phyloP scores from a whole-genome alignment of 2,888 invertebrate species.

The Caenorhabditis angaria region DNA sequence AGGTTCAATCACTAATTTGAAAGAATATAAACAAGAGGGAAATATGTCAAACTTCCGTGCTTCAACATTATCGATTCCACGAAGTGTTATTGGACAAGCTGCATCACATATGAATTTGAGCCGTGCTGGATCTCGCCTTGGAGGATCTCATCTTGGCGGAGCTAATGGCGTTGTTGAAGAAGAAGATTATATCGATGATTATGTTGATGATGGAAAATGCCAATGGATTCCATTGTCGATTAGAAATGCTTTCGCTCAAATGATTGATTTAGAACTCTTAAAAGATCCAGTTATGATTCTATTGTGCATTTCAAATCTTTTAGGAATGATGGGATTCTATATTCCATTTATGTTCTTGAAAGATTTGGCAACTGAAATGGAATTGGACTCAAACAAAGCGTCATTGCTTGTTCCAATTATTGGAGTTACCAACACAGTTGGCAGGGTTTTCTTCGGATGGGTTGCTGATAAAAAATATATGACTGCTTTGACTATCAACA shows the following conservation, averaged over 20 bases:
- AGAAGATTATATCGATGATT: slow-evolving; percentile 40
- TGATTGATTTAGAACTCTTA: slow-evolving; percentile 70
- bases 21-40: slow-evolving; percentile 79
- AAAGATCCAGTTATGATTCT: slow-evolving; percentile 85
- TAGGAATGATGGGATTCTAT: slow-evolving; percentile 92
- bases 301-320: slow-evolving; percentile 90
- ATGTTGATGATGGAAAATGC: slow-evolving; percentile 33
- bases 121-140: slow-evolving; percentile 33
- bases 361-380: slow-evolving; percentile 58
- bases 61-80: slow-evolving; percentile 54
- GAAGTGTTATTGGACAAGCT: slow-evolving; percentile 51
- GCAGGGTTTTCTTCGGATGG: slow-evolving; percentile 83
- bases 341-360: slow-evolving; percentile 85
- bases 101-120: slow-evolving; percentile 56
- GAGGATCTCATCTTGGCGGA: slow-evolving; percentile 14
- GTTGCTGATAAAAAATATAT: slow-evolving; percentile 68
- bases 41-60: slow-evolving; percentile 48
- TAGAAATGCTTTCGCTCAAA: slow-evolving; percentile 65
- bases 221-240: slow-evolving; percentile 60
- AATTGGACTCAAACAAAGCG: slow-evolving; percentile 43
- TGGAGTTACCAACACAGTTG: slow-evolving; percentile 83
- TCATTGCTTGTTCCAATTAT: slow-evolving; percentile 69
- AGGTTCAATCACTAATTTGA: slow-evolving; percentile 90
- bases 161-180: slow-evolving; percentile 19
- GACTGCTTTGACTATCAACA: slow-evolving; percentile 88